These are phyloP conservation scores for Phrynocephalus vlangalii DNA, from an alignment of 2,797 vertebrate species.

Conservation along the genomic window DNA sequence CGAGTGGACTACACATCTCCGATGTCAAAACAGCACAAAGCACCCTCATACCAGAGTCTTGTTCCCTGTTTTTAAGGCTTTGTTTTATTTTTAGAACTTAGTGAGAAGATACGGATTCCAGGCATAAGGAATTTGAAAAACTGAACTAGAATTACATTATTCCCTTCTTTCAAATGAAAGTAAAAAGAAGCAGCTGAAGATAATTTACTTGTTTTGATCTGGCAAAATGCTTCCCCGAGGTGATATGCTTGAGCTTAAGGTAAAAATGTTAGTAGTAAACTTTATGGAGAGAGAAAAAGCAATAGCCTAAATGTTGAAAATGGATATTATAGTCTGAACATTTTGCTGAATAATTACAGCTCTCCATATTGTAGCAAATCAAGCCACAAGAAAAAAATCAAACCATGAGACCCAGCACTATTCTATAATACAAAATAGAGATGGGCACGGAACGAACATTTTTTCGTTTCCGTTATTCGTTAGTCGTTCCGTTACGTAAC, in stretches of 20 bases:
- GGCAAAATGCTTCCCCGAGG: not conserved
- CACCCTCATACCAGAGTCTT: constrained; percentile 12
- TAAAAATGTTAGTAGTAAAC: not conserved
- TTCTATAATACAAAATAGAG: too few relatives aligned
- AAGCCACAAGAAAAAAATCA: not conserved
- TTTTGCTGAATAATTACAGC: not conserved
- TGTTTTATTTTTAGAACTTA: constrained; percentile 18
- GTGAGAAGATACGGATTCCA: constrained; percentile 26
- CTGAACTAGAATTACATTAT: not conserved
- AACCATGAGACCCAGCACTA: not conserved
- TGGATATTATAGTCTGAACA: not conserved
- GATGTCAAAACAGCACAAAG: constrained; percentile 22
- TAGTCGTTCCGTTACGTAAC: too few relatives aligned
- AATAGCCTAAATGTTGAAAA: not conserved
- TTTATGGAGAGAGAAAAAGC: not conserved
- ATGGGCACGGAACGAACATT: too few relatives aligned
- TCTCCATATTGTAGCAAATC: not conserved
- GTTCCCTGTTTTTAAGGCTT: constrained; percentile 1
- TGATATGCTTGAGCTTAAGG: not conserved
- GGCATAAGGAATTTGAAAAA: constrained; percentile 27
- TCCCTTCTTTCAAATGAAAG: constrained; percentile 24
- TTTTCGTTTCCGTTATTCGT: too few relatives aligned
- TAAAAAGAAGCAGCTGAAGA: not conserved
- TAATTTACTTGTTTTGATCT: constrained; percentile 8
- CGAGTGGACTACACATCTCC: not conserved